Evolutionary conservation across 2,797 vertebrate genomes (phyloP).

Genomic region (Poeciliopsis infans): DNA sequence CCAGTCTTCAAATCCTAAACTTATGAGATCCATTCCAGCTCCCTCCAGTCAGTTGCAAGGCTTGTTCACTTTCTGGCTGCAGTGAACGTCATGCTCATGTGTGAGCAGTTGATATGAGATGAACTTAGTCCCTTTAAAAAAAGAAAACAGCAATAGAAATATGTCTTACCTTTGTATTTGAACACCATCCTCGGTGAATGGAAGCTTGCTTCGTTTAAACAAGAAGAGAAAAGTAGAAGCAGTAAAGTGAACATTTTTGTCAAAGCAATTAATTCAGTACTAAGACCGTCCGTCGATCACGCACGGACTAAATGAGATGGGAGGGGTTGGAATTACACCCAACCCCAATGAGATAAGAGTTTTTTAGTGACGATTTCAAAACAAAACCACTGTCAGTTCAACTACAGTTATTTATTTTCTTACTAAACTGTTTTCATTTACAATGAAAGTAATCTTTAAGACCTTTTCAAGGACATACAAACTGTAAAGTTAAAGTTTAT

Average conservation of each 20-base stretch:
- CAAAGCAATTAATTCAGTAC: not conserved
- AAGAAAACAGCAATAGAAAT: not conserved
- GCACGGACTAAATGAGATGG: not conserved
- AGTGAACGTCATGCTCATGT: no score
- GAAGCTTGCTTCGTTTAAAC: not conserved
- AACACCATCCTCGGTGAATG: conserved; percentile 51
- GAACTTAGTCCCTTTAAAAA: not conserved
- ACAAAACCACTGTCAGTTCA: not conserved
- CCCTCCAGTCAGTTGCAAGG: no score
- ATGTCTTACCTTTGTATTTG: conserved; percentile 45
- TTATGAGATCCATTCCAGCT: no score
- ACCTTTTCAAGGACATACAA: not conserved
- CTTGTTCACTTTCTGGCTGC: no score
- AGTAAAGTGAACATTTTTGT: not conserved
- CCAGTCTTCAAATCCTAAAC: no score
- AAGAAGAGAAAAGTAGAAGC: accelerated
- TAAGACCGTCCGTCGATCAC: not conserved
- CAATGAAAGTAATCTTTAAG: not conserved
- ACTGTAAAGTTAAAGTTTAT: not conserved
- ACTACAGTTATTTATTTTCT: not conserved
- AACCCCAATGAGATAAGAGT: not conserved
- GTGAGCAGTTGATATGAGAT: not conserved
- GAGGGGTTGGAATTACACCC: no score
- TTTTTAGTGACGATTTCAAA: no score
- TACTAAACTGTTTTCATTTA: not conserved